Percentiles rank a stretch among this genome's conserved stretches.
Conservation (phyloP, 2,888 invertebrate genomes). For the Phytoseiulus persimilis region DNA sequence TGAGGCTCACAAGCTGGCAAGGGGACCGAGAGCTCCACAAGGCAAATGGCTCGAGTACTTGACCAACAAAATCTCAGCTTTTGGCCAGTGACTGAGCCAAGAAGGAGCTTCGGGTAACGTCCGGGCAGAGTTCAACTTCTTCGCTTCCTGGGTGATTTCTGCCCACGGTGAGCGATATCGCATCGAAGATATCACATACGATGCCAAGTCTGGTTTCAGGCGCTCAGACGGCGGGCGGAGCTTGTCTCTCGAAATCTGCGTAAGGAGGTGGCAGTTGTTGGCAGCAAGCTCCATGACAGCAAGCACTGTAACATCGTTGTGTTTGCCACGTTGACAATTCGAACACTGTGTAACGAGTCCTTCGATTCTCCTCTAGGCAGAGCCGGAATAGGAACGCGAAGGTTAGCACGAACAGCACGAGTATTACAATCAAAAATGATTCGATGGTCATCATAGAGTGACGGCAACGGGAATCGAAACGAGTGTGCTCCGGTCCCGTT, state of each 20-base stretch:
- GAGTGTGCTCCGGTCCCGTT: not conserved
- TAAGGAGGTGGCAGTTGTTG: not conserved
- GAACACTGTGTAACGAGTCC: not conserved
- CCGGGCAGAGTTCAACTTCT: too few relatives aligned
- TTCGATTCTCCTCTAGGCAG: not conserved
- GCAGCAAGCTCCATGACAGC: not conserved
- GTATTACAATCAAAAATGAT: not conserved
- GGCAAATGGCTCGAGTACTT: too few relatives aligned
- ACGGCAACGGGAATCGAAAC: not conserved
- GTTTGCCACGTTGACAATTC: not conserved
- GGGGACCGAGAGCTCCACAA: too few relatives aligned
- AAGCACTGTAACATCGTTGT: not conserved
- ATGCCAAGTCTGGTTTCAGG: not conserved
- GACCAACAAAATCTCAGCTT: too few relatives aligned
- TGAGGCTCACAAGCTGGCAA: too few relatives aligned
- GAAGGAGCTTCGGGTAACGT: too few relatives aligned
- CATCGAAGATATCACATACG: not conserved
- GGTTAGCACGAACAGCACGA: not conserved
- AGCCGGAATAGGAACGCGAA: not conserved
- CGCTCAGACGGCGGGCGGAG: not conserved
- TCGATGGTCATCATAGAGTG: not conserved
- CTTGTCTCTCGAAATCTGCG: not conserved
- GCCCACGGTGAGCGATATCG: too few relatives aligned
- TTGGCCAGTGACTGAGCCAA: too few relatives aligned
- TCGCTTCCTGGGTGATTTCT: too few relatives aligned